These are phyloP conservation scores for Pantherophis vulpinus DNA, from an alignment of 2,797 vertebrate genomes.

Conservation along the genomic window DNA sequence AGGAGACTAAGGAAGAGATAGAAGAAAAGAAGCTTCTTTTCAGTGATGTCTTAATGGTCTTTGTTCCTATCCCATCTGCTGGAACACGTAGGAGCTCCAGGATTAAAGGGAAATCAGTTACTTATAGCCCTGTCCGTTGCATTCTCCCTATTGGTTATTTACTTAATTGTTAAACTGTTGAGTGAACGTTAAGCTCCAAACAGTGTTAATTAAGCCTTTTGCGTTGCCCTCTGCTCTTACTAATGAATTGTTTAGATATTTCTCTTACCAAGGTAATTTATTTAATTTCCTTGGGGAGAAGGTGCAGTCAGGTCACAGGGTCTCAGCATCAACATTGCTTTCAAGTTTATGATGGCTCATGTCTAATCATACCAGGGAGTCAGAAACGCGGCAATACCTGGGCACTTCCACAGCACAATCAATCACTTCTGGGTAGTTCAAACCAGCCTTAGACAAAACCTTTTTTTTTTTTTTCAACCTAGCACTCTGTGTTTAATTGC, in stretches of 20 bases:
- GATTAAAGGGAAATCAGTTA: neutral
- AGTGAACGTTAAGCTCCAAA: neutral
- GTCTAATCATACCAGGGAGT: conserved; percentile 37
- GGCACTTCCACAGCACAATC: neutral
- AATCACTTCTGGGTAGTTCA: neutral
- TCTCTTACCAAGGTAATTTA: neutral
- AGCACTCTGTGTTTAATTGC: neutral
- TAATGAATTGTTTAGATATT: neutral
- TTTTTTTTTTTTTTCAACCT: too few relatives aligned
- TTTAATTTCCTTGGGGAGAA: neutral
- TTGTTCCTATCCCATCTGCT: neutral
- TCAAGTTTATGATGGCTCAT: conserved; percentile 13
- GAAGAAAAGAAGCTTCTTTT: neutral
- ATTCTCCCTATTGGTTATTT: neutral
- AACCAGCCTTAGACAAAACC: neutral
- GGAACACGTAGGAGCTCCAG: neutral
- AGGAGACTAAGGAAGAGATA: neutral
- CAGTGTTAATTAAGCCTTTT: neutral
- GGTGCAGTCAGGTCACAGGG: neutral
- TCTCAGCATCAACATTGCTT: conserved; percentile 6
- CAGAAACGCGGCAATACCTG: conserved; percentile 6
- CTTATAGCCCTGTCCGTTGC: neutral
- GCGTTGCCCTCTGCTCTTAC: neutral
- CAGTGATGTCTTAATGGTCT: neutral
- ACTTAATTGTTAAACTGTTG: neutral